Base-by-base conservation (phyloP, 2,113 vertebrate species). In the Cyanocitta stelleri region DNA sequence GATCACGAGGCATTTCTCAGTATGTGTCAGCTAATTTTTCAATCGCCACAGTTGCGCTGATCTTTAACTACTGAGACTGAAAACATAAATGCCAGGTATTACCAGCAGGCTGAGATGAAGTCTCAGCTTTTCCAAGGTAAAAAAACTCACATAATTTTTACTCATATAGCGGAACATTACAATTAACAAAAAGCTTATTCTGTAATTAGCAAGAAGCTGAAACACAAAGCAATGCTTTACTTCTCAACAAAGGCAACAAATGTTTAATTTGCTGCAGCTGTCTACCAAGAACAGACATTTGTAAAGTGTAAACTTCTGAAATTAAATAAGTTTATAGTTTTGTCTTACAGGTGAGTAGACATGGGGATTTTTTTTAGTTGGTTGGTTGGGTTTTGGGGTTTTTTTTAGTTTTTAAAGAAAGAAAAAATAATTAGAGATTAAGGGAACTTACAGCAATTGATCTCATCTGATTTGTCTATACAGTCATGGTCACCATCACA, bases 401-500 rank as follows among this genome's bases (percentile, higher is more conserved):
- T 58, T 30, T 44, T 44, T 37, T 37, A 37, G 17, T 18, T 44
- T 43, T 43, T 30, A 61, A 75, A 64, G 27, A 58, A 61, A 72
- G 7, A 37, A 86, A 94, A 41, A 41, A 20, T 19, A 69, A 84
- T 84, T 10, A 46, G 46, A 78, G n/a, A 80, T 69, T 13, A 73
- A 89, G 66, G 20, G 61, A 54, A 98, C 99, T 99, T 98, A 99
- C 99, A 99, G 98, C 99, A 99, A 95, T 99, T 99, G 87, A 97
- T 96, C 96, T 99, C 99, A 20, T 99, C 99, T 27, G 98, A 99
- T 88, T 99, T 99, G 96, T 99, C 99, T 85, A 96, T 83, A 81
- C 99, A 99, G 97, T 99, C 99, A 11, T 99, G 98, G 97, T 99
- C 99, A 35, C 99, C 99, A 17, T 99, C 99, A 89, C 99, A 99